Conservation (phyloP, 2,888 invertebrate species). For the Lepidocyrtoides sp. region DNA sequence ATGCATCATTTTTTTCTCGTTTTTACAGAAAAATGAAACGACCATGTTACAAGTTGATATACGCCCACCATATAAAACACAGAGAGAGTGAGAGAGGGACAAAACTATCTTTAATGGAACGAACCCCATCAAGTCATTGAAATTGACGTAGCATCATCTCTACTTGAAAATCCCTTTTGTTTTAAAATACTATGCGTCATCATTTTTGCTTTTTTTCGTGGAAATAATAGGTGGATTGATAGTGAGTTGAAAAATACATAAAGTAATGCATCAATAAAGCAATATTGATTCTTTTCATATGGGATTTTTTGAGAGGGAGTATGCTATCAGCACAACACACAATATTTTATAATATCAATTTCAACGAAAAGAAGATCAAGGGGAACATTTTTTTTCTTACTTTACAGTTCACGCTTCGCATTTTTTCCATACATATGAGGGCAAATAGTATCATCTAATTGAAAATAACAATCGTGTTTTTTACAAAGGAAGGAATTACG, state of each 20-base stretch:
- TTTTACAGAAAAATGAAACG: slow-evolving; percentile 3
- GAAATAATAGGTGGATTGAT: slow-evolving; percentile 7
- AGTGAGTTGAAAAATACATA: too few relatives aligned
- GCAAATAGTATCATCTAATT: not conserved
- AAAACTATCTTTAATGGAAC: not conserved
- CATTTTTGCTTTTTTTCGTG: not conserved
- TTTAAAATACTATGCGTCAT: slow-evolving; percentile 6
- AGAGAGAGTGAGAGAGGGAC: too few relatives aligned
- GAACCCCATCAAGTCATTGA: not conserved
- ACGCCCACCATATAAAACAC: slow-evolving; percentile 17
- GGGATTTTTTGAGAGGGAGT: not conserved
- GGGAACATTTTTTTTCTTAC: slow-evolving; percentile 1
- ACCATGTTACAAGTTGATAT: not conserved
- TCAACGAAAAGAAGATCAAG: slow-evolving; percentile 39
- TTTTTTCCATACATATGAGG: not conserved
- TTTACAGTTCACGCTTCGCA: not conserved
- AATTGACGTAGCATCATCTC: not conserved
- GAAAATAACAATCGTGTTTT: slow-evolving; percentile 22
- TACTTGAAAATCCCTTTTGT: slow-evolving; percentile 24
- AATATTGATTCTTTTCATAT: slow-evolving; percentile 17
- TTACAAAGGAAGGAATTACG: slow-evolving; percentile 60
- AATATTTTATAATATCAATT: not conserved
- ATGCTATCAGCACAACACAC: not conserved
- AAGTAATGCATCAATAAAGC: not conserved
- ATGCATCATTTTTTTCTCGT: slow-evolving; percentile 19